phyloP scores from a whole-genome alignment of 1,140 invertebrate genomes.

The Phymorhynchus buccinoides region DNA sequence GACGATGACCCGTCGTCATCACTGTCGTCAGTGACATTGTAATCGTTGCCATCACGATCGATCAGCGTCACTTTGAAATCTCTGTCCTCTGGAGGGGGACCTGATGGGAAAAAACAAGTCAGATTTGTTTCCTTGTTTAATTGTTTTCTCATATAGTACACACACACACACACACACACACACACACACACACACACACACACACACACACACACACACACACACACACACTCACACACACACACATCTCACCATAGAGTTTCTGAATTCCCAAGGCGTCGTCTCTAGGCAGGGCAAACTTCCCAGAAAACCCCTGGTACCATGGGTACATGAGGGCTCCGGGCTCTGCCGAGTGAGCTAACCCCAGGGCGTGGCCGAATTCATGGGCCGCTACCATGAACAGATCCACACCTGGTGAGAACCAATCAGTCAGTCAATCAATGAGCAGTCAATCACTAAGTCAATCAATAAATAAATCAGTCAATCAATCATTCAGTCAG shows the following conservation, averaged over 20 bases:
- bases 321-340: slow-evolving; percentile 96
- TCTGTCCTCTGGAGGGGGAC: slow-evolving; percentile 2
- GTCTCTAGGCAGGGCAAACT: slow-evolving; percentile 88
- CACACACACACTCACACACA: no score
- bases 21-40: no score
- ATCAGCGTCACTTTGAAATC: slow-evolving; percentile 37
- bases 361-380: slow-evolving; percentile 92
- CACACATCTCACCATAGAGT: slow-evolving; percentile 73
- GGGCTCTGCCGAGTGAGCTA: slow-evolving; percentile 89
- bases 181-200: no score
- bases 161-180: no score
- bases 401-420: slow-evolving; percentile 77
- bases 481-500: no score
- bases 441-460: no score
- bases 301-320: slow-evolving; percentile 88
- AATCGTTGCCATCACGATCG: slow-evolving; percentile 15
- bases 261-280: slow-evolving; percentile 85
- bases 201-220: no score
- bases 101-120: neutral
- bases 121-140: no score
- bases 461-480: no score
- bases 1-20: neutral
- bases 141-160: no score
- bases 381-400: slow-evolving; percentile 95
- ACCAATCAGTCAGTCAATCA: neutral